Conservation (phyloP, 2,888 invertebrate genomes). For the Macropis europaea region DNA sequence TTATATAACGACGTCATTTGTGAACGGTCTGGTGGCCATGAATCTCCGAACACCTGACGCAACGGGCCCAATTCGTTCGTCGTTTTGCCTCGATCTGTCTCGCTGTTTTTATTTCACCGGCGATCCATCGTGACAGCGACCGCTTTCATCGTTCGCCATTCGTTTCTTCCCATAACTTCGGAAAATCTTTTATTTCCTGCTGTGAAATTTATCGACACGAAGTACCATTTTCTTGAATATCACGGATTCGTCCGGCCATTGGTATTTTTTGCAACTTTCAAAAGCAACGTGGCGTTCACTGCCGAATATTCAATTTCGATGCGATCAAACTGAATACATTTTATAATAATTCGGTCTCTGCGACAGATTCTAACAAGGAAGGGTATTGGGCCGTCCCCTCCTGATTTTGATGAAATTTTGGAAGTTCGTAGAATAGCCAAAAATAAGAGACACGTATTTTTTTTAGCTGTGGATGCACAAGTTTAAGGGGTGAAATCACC, state of each 20-base stretch:
- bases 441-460: too few relatives aligned
- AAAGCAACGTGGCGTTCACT: too few relatives aligned
- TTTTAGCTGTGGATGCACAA: too few relatives aligned
- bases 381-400: too few relatives aligned
- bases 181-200: slow-evolving; percentile 1
- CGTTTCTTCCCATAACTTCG: slow-evolving; percentile 29
- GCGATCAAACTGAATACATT: too few relatives aligned
- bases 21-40: slow-evolving; percentile 54
- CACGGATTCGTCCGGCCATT: not conserved
- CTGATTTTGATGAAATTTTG: too few relatives aligned
- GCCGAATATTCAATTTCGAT: too few relatives aligned
- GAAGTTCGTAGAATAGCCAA: too few relatives aligned
- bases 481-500: too few relatives aligned
- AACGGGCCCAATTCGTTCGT: slow-evolving; percentile 48
- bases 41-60: slow-evolving; percentile 61
- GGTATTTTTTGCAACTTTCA: too few relatives aligned
- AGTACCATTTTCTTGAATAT: not conserved
- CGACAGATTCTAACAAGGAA: too few relatives aligned
- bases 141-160: slow-evolving; percentile 42
- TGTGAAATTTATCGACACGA: not conserved
- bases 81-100: slow-evolving; percentile 47
- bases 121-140: slow-evolving; percentile 56
- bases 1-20: slow-evolving; percentile 66
- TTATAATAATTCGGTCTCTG: too few relatives aligned
- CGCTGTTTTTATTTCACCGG: slow-evolving; percentile 50